phyloP scores from a whole-genome alignment of 2,113 vertebrate genomes.

The Henicopernis longicauda region DNA sequence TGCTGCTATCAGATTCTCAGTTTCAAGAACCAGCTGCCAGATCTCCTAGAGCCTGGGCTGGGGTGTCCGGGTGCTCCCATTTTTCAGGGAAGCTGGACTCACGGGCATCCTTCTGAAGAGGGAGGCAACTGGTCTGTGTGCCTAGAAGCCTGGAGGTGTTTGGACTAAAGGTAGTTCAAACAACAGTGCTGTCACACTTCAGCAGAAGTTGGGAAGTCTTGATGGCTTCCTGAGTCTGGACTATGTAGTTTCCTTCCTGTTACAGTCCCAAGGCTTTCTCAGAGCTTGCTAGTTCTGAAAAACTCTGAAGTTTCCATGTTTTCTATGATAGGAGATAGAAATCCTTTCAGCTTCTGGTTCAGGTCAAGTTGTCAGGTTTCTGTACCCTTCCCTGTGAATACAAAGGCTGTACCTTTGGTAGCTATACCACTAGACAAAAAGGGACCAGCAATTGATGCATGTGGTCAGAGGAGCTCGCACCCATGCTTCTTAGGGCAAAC shows the following conservation, averaged over 20 bases:
- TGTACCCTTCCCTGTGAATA: not conserved
- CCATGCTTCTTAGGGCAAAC: not conserved
- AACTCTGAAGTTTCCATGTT: not conserved
- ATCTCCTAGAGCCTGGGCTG: not conserved
- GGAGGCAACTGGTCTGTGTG: not conserved
- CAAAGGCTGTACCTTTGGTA: not conserved
- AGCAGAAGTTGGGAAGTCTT: not conserved
- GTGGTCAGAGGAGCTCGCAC: not conserved
- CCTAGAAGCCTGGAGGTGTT: not conserved
- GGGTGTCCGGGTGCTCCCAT: not conserved
- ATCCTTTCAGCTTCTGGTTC: not conserved
- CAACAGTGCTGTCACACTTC: not conserved
- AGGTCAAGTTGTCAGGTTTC: not conserved
- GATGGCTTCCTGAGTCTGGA: not conserved
- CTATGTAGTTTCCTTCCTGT: not conserved
- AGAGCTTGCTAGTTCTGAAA: not conserved
- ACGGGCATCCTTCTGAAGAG: not conserved
- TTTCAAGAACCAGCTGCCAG: not conserved
- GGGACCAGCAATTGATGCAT: not conserved
- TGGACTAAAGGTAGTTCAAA: not conserved
- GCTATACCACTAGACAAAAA: not conserved
- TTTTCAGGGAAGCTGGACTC: not conserved
- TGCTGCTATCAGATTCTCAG: not conserved
- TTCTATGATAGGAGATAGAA: not conserved
- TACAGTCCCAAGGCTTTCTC: not conserved